phyloP scores from a whole-genome alignment of 2,888 invertebrate genomes.

The Synergus gifuensis region DNA sequence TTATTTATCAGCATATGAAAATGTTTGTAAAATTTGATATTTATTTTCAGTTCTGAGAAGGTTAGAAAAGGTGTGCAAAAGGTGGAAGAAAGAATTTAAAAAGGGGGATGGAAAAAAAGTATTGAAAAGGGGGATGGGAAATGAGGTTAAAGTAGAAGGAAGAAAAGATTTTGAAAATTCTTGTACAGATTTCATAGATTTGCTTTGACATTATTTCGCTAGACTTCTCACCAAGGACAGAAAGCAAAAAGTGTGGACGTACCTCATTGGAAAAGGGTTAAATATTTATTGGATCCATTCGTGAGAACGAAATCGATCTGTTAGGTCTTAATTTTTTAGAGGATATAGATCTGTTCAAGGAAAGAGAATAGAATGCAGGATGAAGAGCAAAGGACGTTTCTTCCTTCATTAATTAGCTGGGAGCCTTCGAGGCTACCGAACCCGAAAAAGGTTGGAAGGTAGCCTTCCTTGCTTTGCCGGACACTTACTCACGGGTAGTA shows the following conservation, averaged over 20 bases:
- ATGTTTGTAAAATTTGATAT: no score
- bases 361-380: constrained; percentile 26
- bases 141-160: no score
- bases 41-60: no score
- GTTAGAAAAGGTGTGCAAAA: no score
- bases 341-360: constrained; percentile 28
- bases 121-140: no score
- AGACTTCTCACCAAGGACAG: neutral
- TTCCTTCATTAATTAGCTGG: constrained; percentile 36
- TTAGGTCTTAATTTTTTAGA: constrained; percentile 40
- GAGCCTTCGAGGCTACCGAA: constrained; percentile 28
- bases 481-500: constrained; percentile 1
- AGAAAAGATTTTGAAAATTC: no score
- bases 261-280: constrained; percentile 10
- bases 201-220: neutral
- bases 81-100: no score
- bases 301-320: constrained; percentile 41
- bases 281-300: constrained; percentile 32
- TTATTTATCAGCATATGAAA: no score
- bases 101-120: no score
- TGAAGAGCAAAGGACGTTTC: constrained; percentile 34
- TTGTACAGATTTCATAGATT: neutral
- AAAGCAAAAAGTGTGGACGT: constrained; percentile 6
- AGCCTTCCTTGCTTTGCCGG: neutral
- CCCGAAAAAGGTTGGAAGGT: constrained; percentile 22